phyloP scores from a whole-genome alignment of 2,113 vertebrate genomes.

The Proteles cristata region DNA sequence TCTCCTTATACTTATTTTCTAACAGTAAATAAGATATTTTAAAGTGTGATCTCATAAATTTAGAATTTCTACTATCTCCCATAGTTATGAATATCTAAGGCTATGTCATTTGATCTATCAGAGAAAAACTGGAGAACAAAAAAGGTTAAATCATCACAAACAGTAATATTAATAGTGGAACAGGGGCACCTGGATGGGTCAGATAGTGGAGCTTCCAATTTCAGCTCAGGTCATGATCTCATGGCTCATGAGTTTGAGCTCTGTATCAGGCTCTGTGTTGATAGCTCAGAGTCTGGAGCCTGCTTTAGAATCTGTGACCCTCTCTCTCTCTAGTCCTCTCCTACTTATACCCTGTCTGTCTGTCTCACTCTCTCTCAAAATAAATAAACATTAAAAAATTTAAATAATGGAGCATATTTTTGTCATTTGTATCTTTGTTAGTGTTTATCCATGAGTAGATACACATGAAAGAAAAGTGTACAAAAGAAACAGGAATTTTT shows the following conservation, averaged over 20 bases:
- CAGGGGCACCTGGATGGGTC: background rate
- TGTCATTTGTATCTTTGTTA: conserved; percentile 55
- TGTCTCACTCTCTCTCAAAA: too few relatives aligned
- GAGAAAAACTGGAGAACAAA: background rate
- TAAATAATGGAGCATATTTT: background rate
- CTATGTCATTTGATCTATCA: background rate
- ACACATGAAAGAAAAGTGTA: conserved; percentile 59
- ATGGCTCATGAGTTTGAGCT: too few relatives aligned
- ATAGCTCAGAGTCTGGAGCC: too few relatives aligned
- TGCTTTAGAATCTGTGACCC: too few relatives aligned
- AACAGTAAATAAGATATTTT: background rate
- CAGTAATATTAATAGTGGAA: conserved; percentile 38
- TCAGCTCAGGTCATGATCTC: too few relatives aligned
- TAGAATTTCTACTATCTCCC: background rate
- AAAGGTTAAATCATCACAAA: background rate
- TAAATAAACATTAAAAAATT: too few relatives aligned
- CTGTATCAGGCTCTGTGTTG: too few relatives aligned
- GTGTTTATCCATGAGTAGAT: conserved; percentile 38
- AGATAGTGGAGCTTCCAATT: too few relatives aligned
- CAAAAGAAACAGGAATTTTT: conserved; percentile 70
- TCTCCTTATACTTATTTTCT: conserved; percentile 4
- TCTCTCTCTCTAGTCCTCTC: too few relatives aligned
- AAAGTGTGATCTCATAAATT: background rate
- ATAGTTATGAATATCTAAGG: background rate
- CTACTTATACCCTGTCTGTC: too few relatives aligned